Evolutionary conservation across 2,888 invertebrate genomes (phyloP).

Genomic region (Meiosimyza platycephala): DNA sequence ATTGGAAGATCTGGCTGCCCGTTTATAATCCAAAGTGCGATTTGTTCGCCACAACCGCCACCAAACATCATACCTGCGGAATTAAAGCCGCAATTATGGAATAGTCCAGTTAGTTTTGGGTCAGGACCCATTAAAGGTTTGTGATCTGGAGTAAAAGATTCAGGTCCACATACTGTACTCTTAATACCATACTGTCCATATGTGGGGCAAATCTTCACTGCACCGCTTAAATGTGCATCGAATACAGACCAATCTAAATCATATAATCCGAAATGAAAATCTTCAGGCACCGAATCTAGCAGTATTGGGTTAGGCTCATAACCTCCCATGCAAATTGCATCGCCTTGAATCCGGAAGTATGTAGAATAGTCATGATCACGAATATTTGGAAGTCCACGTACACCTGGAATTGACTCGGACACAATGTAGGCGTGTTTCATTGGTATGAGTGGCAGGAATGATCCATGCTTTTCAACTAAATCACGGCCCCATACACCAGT

Average conservation of each 20-base stretch:
- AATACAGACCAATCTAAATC: constrained; percentile 91
- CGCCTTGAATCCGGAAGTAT: constrained; percentile 87
- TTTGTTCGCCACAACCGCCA: constrained; percentile 86
- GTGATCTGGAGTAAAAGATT: constrained; percentile 93
- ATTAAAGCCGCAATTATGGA: constrained; percentile 89
- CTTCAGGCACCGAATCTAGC: constrained; percentile 79
- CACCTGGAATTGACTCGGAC: constrained; percentile 81
- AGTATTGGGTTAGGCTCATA: constrained; percentile 89
- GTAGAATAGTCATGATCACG: constrained; percentile 87
- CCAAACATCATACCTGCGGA: constrained; percentile 94
- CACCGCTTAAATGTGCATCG: constrained; percentile 79
- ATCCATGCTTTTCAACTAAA: constrained; percentile 67
- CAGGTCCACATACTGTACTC: constrained; percentile 89
- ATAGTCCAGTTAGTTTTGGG: constrained; percentile 76
- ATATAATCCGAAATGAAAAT: constrained; percentile 86
- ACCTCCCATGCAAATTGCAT: constrained; percentile 85
- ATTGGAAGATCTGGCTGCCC: constrained; percentile 88
- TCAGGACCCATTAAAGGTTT: constrained; percentile 87
- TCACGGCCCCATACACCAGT: constrained; percentile 84
- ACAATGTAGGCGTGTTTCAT: constrained; percentile 92
- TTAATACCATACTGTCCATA: constrained; percentile 82
- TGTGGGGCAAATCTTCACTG: constrained; percentile 79
- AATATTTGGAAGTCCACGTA: constrained; percentile 82
- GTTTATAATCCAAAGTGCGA: constrained; percentile 85
- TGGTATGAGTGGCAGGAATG: constrained; percentile 80